Percentiles rank a stretch among this genome's conserved stretches.
These are phyloP conservation scores for Drosophila suboccidentalis DNA, from an alignment of 2,888 invertebrate species.

Conservation along the genomic window DNA sequence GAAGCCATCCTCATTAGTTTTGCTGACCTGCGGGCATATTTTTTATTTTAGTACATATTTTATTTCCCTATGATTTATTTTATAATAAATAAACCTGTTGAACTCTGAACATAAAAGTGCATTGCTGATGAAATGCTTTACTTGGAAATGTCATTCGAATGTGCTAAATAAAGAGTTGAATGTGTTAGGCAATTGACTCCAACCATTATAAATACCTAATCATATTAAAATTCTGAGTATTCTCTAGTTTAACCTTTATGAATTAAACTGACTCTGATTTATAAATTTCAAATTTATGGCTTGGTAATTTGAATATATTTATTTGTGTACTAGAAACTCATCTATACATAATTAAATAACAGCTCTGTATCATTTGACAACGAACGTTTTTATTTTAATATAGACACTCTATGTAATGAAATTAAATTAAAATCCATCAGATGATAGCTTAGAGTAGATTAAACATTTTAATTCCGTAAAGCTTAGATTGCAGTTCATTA, in stretches of 20 bases:
- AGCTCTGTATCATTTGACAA: no score
- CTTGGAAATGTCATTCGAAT: neutral
- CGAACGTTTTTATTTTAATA: neutral
- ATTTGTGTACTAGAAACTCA: neutral
- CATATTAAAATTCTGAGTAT: no score
- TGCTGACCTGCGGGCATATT: neutral
- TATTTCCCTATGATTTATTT: neutral
- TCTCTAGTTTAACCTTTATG: neutral
- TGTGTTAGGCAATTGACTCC: neutral
- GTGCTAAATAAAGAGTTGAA: neutral
- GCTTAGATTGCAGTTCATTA: constrained; percentile 1
- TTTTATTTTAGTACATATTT: neutral
- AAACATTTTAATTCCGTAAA: neutral
- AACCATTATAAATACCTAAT: no score
- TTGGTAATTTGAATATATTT: neutral
- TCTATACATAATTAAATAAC: no score
- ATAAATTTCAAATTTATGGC: neutral
- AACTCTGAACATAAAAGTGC: neutral
- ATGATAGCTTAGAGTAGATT: constrained; percentile 7
- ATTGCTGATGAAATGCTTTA: neutral
- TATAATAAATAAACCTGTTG: neutral
- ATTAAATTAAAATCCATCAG: neutral
- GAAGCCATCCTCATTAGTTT: neutral
- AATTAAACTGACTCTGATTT: neutral
- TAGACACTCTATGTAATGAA: neutral